A percentile compares a stretch with the other conserved stretches of the same genome.
Evolutionary conservation across 2,888 invertebrate species (phyloP).

Genomic region (Trichacis sp.): DNA sequence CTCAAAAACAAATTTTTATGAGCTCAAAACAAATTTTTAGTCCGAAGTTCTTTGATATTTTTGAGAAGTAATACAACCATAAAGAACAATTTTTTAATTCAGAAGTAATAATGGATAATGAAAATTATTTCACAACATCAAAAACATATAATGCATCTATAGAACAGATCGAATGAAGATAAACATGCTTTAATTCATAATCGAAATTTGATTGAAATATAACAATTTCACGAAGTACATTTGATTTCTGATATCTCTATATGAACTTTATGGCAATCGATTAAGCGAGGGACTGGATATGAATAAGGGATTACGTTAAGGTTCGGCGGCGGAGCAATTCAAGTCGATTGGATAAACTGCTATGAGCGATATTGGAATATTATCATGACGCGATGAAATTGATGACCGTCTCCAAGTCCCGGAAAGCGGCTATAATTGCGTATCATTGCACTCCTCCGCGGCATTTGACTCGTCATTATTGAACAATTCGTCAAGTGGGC

Average conservation of each 20-base stretch:
- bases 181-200: too few relatives aligned
- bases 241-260: conserved; percentile 4
- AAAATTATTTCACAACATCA: too few relatives aligned
- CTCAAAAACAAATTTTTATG: too few relatives aligned
- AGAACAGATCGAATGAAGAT: too few relatives aligned
- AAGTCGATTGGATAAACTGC: conserved; percentile 49
- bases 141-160: too few relatives aligned
- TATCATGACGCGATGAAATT: conserved; percentile 55
- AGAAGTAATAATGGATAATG: too few relatives aligned
- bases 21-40: too few relatives aligned
- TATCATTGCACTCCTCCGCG: not conserved
- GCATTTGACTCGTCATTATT: not conserved
- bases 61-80: too few relatives aligned
- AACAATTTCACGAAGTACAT: not conserved
- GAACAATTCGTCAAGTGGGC: not conserved
- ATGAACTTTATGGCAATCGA: conserved; percentile 24
- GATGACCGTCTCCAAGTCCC: conserved; percentile 41
- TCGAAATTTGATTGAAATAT: too few relatives aligned
- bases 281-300: conserved; percentile 25
- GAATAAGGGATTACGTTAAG: conserved; percentile 34
- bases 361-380: conserved; percentile 58
- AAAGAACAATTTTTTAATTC: too few relatives aligned
- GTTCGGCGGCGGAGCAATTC: conserved; percentile 42
- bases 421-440: conserved; percentile 1
- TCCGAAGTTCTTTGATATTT: too few relatives aligned